phyloP scores from a whole-genome alignment of 2,797 vertebrate species.

The Coccyzus lansbergi region DNA sequence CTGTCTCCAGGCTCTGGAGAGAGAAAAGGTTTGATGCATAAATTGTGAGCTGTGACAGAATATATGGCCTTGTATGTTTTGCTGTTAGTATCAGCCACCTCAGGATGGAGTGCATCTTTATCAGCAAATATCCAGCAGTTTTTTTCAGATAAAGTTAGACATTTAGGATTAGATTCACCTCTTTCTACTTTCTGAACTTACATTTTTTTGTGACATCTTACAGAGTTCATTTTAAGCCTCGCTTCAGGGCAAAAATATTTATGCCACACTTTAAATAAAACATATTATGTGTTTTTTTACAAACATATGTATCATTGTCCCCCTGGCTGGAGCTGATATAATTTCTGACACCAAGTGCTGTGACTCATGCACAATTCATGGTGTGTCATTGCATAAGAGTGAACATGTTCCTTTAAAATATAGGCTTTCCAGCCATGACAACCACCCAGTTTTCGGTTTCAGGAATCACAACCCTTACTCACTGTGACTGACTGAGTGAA shows the following conservation, averaged over 20 bases:
- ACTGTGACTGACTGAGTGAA: constrained; percentile 11
- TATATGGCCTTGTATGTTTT: not conserved
- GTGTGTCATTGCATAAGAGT: constrained; percentile 70
- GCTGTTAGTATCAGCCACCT: not conserved
- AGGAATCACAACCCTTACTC: constrained; percentile 30
- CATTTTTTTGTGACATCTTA: constrained; percentile 62
- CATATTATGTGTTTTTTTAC: constrained; percentile 80
- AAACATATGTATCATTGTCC: constrained; percentile 80
- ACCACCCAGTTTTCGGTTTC: constrained; percentile 45
- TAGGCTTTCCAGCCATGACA: constrained; percentile 34
- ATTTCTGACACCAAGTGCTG: constrained; percentile 76
- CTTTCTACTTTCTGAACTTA: constrained; percentile 57
- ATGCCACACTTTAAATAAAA: constrained; percentile 80
- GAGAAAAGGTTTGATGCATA: constrained; percentile 27
- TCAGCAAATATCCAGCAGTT: constrained; percentile 19
- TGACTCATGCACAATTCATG: constrained; percentile 78
- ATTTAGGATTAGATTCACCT: constrained; percentile 56
- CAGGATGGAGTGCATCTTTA: constrained; percentile 34
- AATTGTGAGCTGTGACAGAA: constrained; percentile 8
- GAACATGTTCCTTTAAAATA: constrained; percentile 53
- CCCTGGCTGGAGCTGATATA: constrained; percentile 74
- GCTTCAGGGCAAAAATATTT: constrained; percentile 79
- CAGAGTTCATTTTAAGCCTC: constrained; percentile 69
- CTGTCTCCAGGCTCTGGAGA: not conserved
- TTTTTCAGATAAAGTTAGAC: constrained; percentile 53